Base-by-base conservation (phyloP, 2,797 vertebrate genomes). In the Cynopterus sphinx region DNA sequence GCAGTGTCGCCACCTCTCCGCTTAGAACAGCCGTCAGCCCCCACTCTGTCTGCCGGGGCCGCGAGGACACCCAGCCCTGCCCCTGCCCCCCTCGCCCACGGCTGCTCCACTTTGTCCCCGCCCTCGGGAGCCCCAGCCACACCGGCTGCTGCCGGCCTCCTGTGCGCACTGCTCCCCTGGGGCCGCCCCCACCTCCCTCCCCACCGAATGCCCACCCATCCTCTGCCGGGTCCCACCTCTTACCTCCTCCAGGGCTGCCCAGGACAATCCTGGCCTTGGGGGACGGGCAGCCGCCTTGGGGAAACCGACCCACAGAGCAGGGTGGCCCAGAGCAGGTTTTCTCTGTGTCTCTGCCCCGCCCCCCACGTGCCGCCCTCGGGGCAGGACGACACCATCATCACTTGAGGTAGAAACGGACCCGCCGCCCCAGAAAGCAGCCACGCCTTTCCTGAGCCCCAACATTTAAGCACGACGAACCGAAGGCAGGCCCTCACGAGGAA, bases 401-500 rank as follows among this genome's bases (percentile, higher is more conserved):
- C 41, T 78, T 84, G 43, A 81, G 33, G 53, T 4, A 75, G 46
- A 89, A 87, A 95, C 0, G 77, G 53, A 91, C 90, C 77, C 43
- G 53, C 46, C 43, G 6, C 17, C 71, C 36, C 15, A 77, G n/a
- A 89, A 89, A 91, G 28, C 21, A 93, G 39, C 33, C 24, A 73
- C 67, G 24, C 0, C 0, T n/a, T 10, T 49, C 53, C 36, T 4
- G 87, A 89, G 55, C 33, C 39, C 79, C 59, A 85, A 93, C 90
- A 39, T 49, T 71, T 77, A 67, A 91, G 59, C 31, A 79, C 33
- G 91, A n/a, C 31, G 68, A 67, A 74, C 74, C 77, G 90, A 90
- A 74, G 82, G 63, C 46, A 94, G 96, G 82, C 26, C 17, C 74
- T 84, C 51, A 65, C 65, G 71, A 97, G 92, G 59, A 88, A 88